Conservation (phyloP, 2,797 vertebrate genomes). For the Buceros bicornis region DNA sequence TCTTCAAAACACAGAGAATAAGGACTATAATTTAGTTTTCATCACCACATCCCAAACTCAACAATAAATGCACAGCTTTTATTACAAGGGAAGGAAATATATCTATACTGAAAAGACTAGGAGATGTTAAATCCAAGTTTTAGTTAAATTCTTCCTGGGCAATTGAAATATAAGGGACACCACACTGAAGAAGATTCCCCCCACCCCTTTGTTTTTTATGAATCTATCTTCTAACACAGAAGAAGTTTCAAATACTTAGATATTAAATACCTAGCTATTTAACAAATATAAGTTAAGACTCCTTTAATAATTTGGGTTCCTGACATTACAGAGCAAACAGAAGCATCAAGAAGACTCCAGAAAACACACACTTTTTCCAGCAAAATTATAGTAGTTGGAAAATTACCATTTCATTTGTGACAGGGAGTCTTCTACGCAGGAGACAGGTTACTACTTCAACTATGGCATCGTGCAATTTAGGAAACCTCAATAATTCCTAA, state of each 20-base stretch:
- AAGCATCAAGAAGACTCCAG: neutral
- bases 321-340: neutral
- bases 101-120: neutral
- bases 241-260: neutral
- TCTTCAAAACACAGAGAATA: neutral
- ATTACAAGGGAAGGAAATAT: neutral
- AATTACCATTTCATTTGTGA: conserved; percentile 97
- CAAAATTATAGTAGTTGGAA: neutral
- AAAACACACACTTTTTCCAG: neutral
- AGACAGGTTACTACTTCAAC: conserved; percentile 98
- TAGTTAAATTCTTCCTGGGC: neutral
- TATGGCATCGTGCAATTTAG: conserved; percentile 97
- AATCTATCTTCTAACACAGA: neutral
- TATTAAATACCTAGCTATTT: neutral
- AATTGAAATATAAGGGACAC: neutral
- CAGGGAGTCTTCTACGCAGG: conserved; percentile 92
- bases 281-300: neutral
- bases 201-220: neutral
- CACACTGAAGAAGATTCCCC: neutral
- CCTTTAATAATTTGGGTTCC: neutral
- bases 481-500: conserved; percentile 96
- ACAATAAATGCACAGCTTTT: neutral
- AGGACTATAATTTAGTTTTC: neutral
- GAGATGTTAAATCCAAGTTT: neutral
- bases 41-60: neutral